Evolutionary conservation across 2,797 vertebrate genomes (phyloP), one percentile per base, ranked within the genome.

Genomic region (Muscicapa comitata): DNA sequence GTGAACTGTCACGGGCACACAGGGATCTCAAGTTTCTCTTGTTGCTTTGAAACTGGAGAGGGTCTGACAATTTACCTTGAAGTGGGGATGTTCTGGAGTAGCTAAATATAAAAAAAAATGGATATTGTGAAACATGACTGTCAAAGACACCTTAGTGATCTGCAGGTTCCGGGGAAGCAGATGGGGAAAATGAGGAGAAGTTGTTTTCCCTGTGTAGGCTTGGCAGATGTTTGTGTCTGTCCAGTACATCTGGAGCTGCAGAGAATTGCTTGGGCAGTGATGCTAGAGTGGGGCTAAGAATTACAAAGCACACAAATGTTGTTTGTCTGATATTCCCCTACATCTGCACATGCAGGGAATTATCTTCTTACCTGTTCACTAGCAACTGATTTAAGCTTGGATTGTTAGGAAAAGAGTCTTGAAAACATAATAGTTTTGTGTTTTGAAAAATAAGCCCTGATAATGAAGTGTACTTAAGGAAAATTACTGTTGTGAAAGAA

Each of bases 401-500:
- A 2, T 40, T 80, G 80, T 70, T 71, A 77, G 80, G 74, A 59
- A 63, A 16, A 71, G 43, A 38, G n/a, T 78, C 45, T 77, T 84
- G 47, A 78, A 94, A 93, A 38, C 11, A 7, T 74, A 73, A 55
- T 42, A 57, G 26, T 86, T 42, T 35, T 58, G 31, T 61, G 31
- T 72, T 93, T 80, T 90, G 76, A 78, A 75, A 75, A 83, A 81
- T 91, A 47, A 86, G 38, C 61, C 83, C 82, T 71, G 26, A 28
- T 87, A 93, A 83, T 13, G 3, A 79, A 91, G 33, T 51, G 40
- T 93, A 38, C 81, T 82, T 86, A 45, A 74, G 42, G n/a, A 74
- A 77, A 95, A 92, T 90, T 78, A 55, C 65, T 93, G 89, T 91
- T 93, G 75, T 91, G 88, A 95, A 93, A 85, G 78, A 68, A 80